These are phyloP conservation scores for Cyphomyrus discorhynchus DNA, from an alignment of 2,113 vertebrate species.

Conservation along the genomic window DNA sequence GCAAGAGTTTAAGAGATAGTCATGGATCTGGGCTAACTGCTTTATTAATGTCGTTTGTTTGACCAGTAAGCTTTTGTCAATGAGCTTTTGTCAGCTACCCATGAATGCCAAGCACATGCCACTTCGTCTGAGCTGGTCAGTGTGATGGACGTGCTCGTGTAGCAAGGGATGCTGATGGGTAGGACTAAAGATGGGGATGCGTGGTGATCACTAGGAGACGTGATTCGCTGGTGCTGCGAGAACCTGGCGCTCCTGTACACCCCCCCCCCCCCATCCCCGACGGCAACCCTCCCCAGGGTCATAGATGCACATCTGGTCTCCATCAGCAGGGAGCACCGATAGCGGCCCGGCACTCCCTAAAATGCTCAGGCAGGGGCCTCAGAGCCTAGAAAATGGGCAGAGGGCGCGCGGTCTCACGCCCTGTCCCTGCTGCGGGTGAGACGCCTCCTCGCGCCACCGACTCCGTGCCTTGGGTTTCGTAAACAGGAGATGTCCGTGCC, in stretches of 20 bases:
- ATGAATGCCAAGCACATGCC: neutral
- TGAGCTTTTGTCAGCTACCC: neutral
- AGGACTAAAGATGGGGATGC: neutral
- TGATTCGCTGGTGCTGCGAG: neutral
- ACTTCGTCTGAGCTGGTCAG: neutral
- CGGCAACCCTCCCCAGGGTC: neutral
- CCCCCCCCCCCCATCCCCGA: neutral
- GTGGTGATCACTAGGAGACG: conserved; percentile 18
- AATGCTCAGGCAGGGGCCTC: neutral
- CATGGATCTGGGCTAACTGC: neutral
- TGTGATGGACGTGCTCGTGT: neutral
- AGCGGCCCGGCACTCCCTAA: conserved; percentile 8
- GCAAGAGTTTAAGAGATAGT: neutral
- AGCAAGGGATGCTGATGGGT: neutral
- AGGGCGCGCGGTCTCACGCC: neutral
- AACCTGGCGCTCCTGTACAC: neutral
- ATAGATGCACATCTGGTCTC: conserved; percentile 18
- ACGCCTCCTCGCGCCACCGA: neutral
- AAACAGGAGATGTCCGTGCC: neutral
- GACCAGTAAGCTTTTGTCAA: neutral
- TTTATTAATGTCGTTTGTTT: neutral
- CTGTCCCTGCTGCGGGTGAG: neutral
- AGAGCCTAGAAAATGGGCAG: neutral
- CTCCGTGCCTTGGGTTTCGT: neutral
- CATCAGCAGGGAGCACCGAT: conserved; percentile 6